These are phyloP conservation scores for Araneus ventricosus DNA, from an alignment of 1,140 invertebrate genomes.

Conservation along the genomic window DNA sequence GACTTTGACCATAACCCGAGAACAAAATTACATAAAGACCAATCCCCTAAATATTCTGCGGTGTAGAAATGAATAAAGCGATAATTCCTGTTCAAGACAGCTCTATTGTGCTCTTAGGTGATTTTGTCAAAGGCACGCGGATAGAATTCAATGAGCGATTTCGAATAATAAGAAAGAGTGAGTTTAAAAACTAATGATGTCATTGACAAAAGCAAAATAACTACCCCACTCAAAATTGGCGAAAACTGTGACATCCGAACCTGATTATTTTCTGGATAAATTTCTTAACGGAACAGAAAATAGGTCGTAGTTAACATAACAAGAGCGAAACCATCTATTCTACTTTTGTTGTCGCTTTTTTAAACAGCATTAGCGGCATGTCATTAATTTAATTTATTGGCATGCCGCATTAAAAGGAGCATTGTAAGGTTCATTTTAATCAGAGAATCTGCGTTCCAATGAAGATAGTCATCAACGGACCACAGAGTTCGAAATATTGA, in stretches of 20 bases:
- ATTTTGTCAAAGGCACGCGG: not conserved
- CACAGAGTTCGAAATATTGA: too few relatives aligned
- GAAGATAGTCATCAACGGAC: too few relatives aligned
- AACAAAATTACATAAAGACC: not conserved
- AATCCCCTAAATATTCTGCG: not conserved
- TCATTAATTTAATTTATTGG: too few relatives aligned
- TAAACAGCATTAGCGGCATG: not conserved
- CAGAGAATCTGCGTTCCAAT: too few relatives aligned
- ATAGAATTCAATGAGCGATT: not conserved
- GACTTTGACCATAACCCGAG: constrained; percentile 19
- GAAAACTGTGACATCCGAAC: not conserved
- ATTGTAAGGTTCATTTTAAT: too few relatives aligned
- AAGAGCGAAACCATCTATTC: not conserved
- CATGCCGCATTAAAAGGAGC: too few relatives aligned
- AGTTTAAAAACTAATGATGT: not conserved
- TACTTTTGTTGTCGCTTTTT: not conserved
- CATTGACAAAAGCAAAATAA: not conserved
- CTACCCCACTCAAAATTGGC: not conserved
- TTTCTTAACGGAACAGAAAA: not conserved
- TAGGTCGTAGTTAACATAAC: not conserved
- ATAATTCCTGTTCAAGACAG: not conserved
- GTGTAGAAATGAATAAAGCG: not conserved
- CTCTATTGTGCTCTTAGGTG: not conserved
- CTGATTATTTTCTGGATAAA: not conserved
- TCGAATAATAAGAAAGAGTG: not conserved